phyloP scores from a whole-genome alignment of 2,888 invertebrate species.

The Dinocampus coccinellae region DNA sequence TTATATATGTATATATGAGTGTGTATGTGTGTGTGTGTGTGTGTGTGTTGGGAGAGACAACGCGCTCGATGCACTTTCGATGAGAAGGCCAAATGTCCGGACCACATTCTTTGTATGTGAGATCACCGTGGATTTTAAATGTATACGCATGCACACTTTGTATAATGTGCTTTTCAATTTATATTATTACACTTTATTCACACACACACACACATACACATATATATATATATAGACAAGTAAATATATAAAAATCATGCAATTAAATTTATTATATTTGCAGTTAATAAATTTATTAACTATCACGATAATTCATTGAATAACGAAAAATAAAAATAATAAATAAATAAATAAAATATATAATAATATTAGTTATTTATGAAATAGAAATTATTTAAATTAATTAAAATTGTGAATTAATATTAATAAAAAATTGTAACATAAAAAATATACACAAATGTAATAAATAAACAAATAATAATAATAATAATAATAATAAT shows the following conservation, averaged over 20 bases:
- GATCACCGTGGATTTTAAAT: conserved; percentile 58
- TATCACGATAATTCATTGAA: conserved; percentile 30
- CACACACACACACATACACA: background rate
- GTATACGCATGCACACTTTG: conserved; percentile 1
- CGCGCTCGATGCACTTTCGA: conserved; percentile 62
- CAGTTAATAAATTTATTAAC: background rate
- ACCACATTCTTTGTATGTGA: conserved; percentile 66
- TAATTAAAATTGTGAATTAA: too few species aligned
- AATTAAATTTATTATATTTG: too few species aligned
- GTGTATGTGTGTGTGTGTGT: too few species aligned
- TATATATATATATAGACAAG: background rate
- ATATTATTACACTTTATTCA: background rate
- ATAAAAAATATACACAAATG: too few species aligned
- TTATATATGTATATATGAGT: background rate
- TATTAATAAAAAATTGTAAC: too few species aligned
- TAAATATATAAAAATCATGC: too few species aligned
- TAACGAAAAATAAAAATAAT: too few species aligned
- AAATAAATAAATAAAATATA: too few species aligned
- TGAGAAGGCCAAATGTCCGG: conserved; percentile 58
- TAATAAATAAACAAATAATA: too few species aligned
- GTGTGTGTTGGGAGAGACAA: conserved; percentile 22
- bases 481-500: too few species aligned
- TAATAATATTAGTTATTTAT: too few species aligned
- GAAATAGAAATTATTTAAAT: too few species aligned
- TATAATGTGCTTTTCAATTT: background rate